phyloP scores from a whole-genome alignment of 1,140 invertebrate genomes.

The Hylaeus anthracinus region DNA sequence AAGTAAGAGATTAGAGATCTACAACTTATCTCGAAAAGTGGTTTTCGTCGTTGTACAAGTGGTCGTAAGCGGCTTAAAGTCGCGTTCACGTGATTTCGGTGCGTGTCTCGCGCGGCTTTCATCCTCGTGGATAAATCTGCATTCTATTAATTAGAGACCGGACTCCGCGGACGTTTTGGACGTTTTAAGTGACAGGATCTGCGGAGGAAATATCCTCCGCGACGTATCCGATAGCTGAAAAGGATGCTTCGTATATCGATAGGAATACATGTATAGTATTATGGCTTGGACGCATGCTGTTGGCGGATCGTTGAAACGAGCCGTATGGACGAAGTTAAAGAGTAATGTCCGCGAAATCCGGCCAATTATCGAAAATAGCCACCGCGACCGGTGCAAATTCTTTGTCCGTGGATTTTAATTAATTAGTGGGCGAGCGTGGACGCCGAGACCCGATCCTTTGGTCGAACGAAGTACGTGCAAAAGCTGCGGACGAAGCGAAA shows the following conservation, averaged over 20 bases:
- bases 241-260: too few relatives aligned
- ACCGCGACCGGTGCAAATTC: conserved; percentile 44
- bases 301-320: too few relatives aligned
- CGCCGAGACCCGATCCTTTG: conserved; percentile 19
- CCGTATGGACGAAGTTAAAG: conserved; percentile 26
- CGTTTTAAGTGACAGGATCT: not conserved
- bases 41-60: conserved; percentile 46
- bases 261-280: too few relatives aligned
- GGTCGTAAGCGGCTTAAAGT: conserved; percentile 46
- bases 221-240: too few relatives aligned
- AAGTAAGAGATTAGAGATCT: conserved; percentile 56
- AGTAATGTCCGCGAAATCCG: conserved; percentile 18
- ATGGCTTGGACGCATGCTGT: too few relatives aligned
- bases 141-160: conserved; percentile 35
- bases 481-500: conserved; percentile 40
- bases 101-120: conserved; percentile 35
- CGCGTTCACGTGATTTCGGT: conserved; percentile 41
- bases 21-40: conserved; percentile 63
- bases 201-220: not conserved
- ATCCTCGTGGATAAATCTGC: conserved; percentile 32
- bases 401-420: conserved; percentile 59
- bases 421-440: conserved; percentile 49
- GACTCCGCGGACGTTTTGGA: too few relatives aligned
- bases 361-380: conserved; percentile 53
- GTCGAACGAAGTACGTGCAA: conserved; percentile 21